phyloP scores from a whole-genome alignment of 53 echinoderm and acorn worm species.

The Hippasteria phrygiana region DNA sequence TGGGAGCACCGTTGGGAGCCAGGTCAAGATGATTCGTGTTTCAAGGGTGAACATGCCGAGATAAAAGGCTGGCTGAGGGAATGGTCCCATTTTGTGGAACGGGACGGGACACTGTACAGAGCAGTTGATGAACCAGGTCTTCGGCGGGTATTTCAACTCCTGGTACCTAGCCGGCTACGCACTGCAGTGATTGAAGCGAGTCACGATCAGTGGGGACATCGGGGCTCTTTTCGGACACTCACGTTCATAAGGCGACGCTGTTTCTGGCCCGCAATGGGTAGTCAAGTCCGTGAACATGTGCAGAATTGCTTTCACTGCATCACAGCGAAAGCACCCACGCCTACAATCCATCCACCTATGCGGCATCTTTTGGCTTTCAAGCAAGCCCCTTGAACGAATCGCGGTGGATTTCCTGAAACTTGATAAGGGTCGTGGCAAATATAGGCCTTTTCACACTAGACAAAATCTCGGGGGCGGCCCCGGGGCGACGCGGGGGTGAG shows the following conservation, averaged over 20 bases:
- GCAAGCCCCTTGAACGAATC: slow-evolving; percentile 26
- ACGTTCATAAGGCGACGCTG: slow-evolving; percentile 21
- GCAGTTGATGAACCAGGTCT: slow-evolving; percentile 25
- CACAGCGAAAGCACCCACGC: not conserved
- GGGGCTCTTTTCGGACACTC: slow-evolving; percentile 14
- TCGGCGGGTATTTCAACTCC: slow-evolving; percentile 9
- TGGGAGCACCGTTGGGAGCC: slow-evolving; percentile 34
- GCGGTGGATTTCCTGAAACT: slow-evolving; percentile 45
- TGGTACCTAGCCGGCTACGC: slow-evolving; percentile 37
- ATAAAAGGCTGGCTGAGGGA: slow-evolving; percentile 17
- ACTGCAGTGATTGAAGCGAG: not conserved
- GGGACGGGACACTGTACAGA: slow-evolving; percentile 37
- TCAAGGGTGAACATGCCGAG: not conserved
- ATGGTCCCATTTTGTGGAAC: slow-evolving; percentile 4
- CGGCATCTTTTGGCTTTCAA: slow-evolving; percentile 43
- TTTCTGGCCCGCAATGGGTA: slow-evolving; percentile 28
- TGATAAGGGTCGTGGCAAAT: not conserved
- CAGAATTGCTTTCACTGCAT: slow-evolving; percentile 38
- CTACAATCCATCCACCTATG: slow-evolving; percentile 49
- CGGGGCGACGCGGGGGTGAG: no score
- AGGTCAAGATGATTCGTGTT: not conserved
- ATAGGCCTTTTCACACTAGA: no score
- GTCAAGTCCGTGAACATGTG: not conserved
- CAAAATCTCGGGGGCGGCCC: no score
- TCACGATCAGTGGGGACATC: slow-evolving; percentile 60